Evolutionary conservation across 1,140 invertebrate genomes (phyloP).

Genomic region (Drosophila kanapiae): DNA sequence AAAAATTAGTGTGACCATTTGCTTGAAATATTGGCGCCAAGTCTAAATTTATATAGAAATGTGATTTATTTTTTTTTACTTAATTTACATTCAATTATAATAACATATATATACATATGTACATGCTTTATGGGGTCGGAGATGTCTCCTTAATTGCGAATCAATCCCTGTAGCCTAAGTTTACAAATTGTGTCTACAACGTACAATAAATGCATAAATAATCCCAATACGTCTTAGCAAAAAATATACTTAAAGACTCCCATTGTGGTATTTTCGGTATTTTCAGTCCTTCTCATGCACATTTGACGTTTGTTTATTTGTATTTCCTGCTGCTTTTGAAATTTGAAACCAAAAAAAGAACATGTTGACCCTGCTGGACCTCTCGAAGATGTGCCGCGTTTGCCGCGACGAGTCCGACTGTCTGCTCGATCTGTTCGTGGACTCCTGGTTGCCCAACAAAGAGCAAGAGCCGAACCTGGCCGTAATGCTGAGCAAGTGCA

Average conservation of each 20-base stretch:
- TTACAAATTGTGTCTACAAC: no score
- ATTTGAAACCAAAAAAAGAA: neutral
- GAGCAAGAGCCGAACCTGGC: constrained; percentile 14
- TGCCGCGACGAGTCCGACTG: constrained; percentile 21
- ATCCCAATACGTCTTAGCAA: neutral
- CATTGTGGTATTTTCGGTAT: constrained; percentile 2
- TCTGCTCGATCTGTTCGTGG: constrained; percentile 13
- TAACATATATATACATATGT: no score
- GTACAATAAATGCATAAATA: no score
- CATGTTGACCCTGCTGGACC: constrained; percentile 4
- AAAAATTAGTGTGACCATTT: neutral
- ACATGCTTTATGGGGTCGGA: no score
- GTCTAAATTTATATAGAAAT: neutral
- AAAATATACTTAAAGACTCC: neutral
- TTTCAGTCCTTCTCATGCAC: neutral
- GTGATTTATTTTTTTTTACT: no score
- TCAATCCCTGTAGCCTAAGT: no score
- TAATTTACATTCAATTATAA: no score
- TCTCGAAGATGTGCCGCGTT: constrained; percentile 25
- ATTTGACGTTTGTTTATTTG: neutral
- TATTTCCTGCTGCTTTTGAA: no score
- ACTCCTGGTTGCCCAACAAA: neutral
- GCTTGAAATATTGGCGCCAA: neutral
- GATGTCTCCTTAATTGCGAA: no score
- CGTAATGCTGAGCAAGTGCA: constrained; percentile 25